Base-by-base conservation (phyloP, 2,888 invertebrate genomes). In the Himalopsyche kuldschensis region DNA sequence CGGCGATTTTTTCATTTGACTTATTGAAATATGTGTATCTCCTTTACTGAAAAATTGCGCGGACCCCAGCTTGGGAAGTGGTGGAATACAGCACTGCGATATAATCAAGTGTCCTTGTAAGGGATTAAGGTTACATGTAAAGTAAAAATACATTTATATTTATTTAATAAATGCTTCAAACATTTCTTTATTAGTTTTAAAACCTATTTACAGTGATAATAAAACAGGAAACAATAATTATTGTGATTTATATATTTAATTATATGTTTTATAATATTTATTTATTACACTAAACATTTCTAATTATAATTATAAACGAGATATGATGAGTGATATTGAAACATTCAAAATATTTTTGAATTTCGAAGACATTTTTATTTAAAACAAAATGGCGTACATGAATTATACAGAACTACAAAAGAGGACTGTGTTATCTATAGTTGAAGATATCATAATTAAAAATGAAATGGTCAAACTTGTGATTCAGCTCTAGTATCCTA, bases 101-200 rank as follows among this genome's bases (percentile, higher is more conserved):
- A 32, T 6, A 32, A 1, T 6, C 32, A 32, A 32, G 5, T 32
- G 32, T 32, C 2, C 6, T 32, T 6, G 4, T 32, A 4, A 32
- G 10, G 41, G 41, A 15, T 41, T 41, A 6, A 3, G 41, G 41
- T 2, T n/a, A n/a, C n/a, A n/a, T 35, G 5, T 10, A n/a, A 27
- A 78, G 27, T 78, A 27, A 78, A 47, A 78, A 78, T 27, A 77
- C 46, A 75, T 6, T 1, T 75, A 24, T 24, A 11, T 81, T 63
- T 55, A 55, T 82, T 82, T 78, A 78, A 82, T 82, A 82, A 82
- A 82, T 82, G 82, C 82, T 10, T 78, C 30, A 69, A 78, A 78
- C 78, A 78, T 82, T 82, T 69, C 31, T 78, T 82, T 32, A 69
- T 78, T 46, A 30, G 27, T 78, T 48, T 78, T 48, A 46, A 46